Evolutionary conservation across 2,888 invertebrate species (phyloP).

Genomic region (Urechis unicinctus): DNA sequence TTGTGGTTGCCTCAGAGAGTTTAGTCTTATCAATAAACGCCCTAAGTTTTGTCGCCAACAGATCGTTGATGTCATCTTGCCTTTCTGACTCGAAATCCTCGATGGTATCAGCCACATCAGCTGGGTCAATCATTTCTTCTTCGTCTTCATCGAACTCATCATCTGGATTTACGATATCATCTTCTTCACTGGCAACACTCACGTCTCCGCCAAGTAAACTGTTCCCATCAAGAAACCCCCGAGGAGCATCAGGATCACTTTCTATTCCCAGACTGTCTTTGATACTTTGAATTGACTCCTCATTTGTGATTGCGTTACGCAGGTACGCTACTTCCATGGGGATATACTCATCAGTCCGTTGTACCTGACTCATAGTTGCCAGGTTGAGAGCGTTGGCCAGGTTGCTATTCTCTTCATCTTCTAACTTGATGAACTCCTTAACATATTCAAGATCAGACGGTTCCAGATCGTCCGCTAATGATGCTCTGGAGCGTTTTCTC

Average conservation of each 20-base stretch:
- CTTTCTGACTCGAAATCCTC: background rate
- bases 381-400: slow-evolving; percentile 14
- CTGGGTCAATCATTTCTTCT: background rate
- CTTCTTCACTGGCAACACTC: background rate
- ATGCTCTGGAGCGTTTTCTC: too few species aligned
- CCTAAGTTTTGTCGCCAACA: too few species aligned
- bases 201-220: too few species aligned
- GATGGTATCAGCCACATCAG: background rate
- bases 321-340: background rate
- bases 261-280: background rate
- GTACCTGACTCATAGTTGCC: slow-evolving; percentile 11
- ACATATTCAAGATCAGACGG: too few species aligned
- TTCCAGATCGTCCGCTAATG: too few species aligned
- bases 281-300: background rate
- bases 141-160: background rate
- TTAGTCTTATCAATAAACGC: too few species aligned
- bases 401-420: too few species aligned
- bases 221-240: too few species aligned
- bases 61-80: background rate
- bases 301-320: background rate
- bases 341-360: slow-evolving; percentile 8
- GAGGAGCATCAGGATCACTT: too few species aligned
- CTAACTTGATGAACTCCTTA: too few species aligned
- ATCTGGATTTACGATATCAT: background rate
- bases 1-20: too few species aligned